Conservation (phyloP, 2,113 vertebrate species). For the Notothenia rossii region DNA sequence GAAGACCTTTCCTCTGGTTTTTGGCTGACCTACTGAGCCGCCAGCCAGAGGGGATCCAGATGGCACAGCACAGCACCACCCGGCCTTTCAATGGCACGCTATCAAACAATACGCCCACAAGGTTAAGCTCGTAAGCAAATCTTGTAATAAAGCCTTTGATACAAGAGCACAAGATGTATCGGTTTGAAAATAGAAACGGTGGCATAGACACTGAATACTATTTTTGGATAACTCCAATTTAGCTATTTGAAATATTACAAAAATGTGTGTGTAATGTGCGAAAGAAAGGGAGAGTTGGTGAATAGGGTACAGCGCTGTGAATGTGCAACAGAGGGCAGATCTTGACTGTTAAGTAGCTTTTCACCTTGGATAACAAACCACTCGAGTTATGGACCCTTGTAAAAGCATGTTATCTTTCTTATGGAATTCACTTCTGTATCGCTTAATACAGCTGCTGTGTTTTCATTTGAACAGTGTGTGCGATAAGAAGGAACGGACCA, state of each 20-base stretch:
- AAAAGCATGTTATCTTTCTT: conserved; percentile 9
- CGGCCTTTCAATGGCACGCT: conserved; percentile 35
- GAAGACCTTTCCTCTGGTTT: conserved; percentile 16
- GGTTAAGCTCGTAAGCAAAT: conserved; percentile 12
- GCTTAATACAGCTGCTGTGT: background rate
- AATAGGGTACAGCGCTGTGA: background rate
- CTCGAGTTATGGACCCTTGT: background rate
- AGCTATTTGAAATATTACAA: no score
- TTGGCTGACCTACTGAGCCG: conserved; percentile 23
- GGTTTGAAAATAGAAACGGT: conserved; percentile 4
- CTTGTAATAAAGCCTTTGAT: conserved; percentile 18
- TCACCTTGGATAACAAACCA: conserved; percentile 5
- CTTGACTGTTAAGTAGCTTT: background rate
- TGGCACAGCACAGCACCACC: conserved; percentile 16
- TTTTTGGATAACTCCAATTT: background rate
- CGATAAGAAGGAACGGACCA: background rate
- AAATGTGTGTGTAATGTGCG: background rate
- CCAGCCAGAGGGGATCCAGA: conserved; percentile 52
- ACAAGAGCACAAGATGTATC: conserved; percentile 29
- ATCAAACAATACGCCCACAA: conserved; percentile 34
- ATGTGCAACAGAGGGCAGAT: conserved; percentile 2
- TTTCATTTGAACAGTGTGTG: conserved; percentile 9
- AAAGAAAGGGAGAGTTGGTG: background rate
- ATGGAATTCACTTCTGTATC: background rate
- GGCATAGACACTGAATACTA: background rate